These are phyloP conservation scores for Sterna hirundo DNA, from an alignment of 2,113 vertebrate genomes.

Conservation along the genomic window DNA sequence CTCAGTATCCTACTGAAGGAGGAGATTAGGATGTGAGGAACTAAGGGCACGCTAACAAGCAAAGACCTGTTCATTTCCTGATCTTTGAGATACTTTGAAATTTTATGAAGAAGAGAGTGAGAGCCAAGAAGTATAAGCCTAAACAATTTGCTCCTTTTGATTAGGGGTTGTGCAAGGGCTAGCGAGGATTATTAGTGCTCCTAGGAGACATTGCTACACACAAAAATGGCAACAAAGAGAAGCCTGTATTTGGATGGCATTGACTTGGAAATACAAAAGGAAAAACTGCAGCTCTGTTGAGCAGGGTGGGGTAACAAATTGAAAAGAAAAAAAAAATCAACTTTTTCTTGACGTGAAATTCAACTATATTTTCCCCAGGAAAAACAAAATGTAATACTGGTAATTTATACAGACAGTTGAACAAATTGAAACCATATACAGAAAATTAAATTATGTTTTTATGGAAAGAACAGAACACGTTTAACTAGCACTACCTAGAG, in stretches of 20 bases:
- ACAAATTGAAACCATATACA: conserved; percentile 66
- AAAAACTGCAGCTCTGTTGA: conserved; percentile 43
- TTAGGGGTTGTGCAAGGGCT: not conserved
- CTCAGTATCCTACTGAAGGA: not conserved
- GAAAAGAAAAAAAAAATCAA: conserved; percentile 25
- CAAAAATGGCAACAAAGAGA: conserved; percentile 30
- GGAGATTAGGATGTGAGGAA: not conserved
- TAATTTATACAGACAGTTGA: conserved; percentile 59
- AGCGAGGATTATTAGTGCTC: not conserved
- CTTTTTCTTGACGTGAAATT: conserved; percentile 39
- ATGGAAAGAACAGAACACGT: conserved; percentile 61
- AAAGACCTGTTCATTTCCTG: not conserved
- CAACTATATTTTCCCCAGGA: conserved; percentile 54
- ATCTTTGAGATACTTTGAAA: not conserved
- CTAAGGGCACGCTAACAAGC: not conserved
- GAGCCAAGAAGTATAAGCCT: not conserved
- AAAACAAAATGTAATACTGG: conserved; percentile 35
- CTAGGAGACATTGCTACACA: not conserved
- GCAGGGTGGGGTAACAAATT: conserved; percentile 40
- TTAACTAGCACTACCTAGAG: conserved; percentile 50
- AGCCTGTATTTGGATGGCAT: conserved; percentile 37
- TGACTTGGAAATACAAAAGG: conserved; percentile 62
- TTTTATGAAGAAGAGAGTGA: not conserved
- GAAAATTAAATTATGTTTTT: conserved; percentile 54
- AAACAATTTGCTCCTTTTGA: not conserved